Conservation (phyloP, 35 echinoderm and acorn worm species). For the Apostichopus japonicus region DNA sequence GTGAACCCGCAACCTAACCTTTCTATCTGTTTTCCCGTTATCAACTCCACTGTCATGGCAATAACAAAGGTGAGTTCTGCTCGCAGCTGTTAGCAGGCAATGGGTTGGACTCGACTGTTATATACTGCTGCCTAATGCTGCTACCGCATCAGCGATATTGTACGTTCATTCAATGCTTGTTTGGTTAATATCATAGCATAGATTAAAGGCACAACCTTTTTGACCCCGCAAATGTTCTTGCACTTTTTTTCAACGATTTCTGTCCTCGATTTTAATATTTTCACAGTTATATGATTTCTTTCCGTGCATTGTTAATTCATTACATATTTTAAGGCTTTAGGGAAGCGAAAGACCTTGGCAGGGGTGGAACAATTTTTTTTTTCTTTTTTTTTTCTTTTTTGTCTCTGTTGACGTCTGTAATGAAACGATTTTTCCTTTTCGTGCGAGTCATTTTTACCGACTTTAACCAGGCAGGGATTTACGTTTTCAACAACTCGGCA, state of each 20-base stretch:
- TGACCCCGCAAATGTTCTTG: conserved; percentile 52
- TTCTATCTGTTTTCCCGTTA: conserved; percentile 54
- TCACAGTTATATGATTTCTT: conserved; percentile 45
- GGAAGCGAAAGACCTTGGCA: conserved; percentile 44
- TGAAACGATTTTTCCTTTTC: conserved; percentile 55
- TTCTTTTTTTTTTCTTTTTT: not conserved
- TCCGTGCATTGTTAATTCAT: conserved; percentile 60
- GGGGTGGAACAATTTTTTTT: conserved; percentile 44
- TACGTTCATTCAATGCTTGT: conserved; percentile 47
- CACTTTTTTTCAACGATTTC: conserved; percentile 18
- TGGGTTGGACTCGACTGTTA: not conserved
- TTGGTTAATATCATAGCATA: conserved; percentile 50
- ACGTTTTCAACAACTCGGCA: conserved; percentile 54
- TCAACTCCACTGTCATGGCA: conserved; percentile 48
- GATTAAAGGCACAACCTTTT: conserved; percentile 45
- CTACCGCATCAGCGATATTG: not conserved
- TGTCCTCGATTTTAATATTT: conserved; percentile 41
- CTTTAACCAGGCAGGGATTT: conserved; percentile 59
- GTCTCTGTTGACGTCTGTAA: conserved; percentile 1
- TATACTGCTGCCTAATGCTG: not conserved
- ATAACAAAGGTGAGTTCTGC: conserved; percentile 43
- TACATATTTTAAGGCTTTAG: conserved; percentile 59
- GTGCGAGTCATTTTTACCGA: conserved; percentile 19
- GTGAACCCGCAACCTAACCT: conserved; percentile 61
- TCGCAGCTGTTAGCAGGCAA: conserved; percentile 42